Evolutionary conservation across 1,140 invertebrate genomes (phyloP), one percentile per base, ranked within the genome.

Genomic region (Drosophila ficusphila): DNA sequence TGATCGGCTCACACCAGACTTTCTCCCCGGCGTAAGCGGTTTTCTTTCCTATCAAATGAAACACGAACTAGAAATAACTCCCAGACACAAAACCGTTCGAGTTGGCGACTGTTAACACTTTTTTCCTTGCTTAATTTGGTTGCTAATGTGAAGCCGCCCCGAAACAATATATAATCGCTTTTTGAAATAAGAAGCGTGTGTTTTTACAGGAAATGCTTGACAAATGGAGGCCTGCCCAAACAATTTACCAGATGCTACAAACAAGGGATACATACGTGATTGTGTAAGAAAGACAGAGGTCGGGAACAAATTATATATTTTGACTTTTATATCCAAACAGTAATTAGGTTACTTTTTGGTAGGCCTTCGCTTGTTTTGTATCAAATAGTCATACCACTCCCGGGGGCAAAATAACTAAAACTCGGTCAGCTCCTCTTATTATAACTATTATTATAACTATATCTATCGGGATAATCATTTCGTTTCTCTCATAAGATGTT

Each of bases 21-120:
- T 12, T 6, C 19, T 18, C 16, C 3, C 8, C 8, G 8, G 5
- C 4, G 4, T 2, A 3, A 3, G 4, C 6, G 3, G 2, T 23
- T 42, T 6, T 25, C 11, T 29, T 8, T 38, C 52, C 56, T 53
- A 73, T 81, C 61, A 54, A 46, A 82, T 77, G 78, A 83, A 73
- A 77, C 39, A 38, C 25, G 73, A 77, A 82, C 62, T 77, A 77
- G 39, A 61, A 77, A 69, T 58, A 42, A 71, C 76, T 79, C 79
- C 79, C 76, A 79, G 76, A 79, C 76, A 57, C 53, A 31, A 14
- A 12, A n/a, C 25, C 12, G 23, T 23, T 23, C 23, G 5, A 23
- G 2, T 5, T 23, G 23, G 23, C 38, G 7, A n/a, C 29, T 18
- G 31, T 11, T 19, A 60, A 27, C 39, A 36, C 54, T 60, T 49